These are phyloP conservation scores for Cybosia mesomella DNA, from an alignment of 2,888 invertebrate species.

Conservation along the genomic window DNA sequence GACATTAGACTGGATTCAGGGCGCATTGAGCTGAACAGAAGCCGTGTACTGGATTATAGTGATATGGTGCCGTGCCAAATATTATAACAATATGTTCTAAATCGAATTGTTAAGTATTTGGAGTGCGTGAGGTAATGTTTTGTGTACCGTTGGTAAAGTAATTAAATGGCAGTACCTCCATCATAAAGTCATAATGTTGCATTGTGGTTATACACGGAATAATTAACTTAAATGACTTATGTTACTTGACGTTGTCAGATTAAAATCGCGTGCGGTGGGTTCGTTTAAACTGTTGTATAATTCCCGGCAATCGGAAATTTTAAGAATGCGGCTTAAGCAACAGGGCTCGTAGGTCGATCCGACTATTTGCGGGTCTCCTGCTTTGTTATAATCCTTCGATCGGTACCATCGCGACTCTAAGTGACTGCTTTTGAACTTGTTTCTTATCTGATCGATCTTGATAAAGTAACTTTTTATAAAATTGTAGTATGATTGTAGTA, in stretches of 20 bases:
- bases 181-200: not conserved
- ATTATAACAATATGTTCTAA: slow-evolving; percentile 45
- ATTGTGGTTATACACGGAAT: not conserved
- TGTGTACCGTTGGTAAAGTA: not conserved
- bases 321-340: slow-evolving; percentile 21
- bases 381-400: slow-evolving; percentile 31
- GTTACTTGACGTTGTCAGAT: not conserved
- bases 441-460: slow-evolving; percentile 54
- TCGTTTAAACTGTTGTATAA: not conserved
- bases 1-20: slow-evolving; percentile 55
- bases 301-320: slow-evolving; percentile 9
- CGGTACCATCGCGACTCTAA: slow-evolving; percentile 51
- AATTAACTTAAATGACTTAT: slow-evolving; percentile 1
- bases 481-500: not conserved
- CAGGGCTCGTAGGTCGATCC: slow-evolving; percentile 23
- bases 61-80: slow-evolving; percentile 43
- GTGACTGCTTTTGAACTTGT: slow-evolving; percentile 51
- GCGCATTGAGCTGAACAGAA: slow-evolving; percentile 46
- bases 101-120: slow-evolving; percentile 24
- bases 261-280: not conserved
- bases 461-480: slow-evolving; percentile 34
- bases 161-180: slow-evolving; percentile 4
- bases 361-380: slow-evolving; percentile 34
- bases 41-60: slow-evolving; percentile 50
- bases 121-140: not conserved